phyloP scores from a whole-genome alignment of 2,113 vertebrate species.

The Takifugu bimaculatus region DNA sequence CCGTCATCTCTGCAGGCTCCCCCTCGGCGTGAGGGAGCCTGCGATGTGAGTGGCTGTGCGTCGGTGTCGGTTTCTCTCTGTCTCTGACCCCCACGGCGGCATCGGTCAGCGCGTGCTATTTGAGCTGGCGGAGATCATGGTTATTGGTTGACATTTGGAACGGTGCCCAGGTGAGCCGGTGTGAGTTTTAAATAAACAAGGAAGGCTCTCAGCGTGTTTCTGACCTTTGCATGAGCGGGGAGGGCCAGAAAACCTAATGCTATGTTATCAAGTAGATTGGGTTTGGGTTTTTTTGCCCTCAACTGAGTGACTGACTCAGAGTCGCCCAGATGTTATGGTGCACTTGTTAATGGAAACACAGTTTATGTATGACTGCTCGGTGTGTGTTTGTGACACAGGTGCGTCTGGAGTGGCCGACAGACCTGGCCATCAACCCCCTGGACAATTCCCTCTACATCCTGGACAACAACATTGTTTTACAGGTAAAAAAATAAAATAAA shows the following conservation, averaged over 20 bases:
- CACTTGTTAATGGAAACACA: slow-evolving; percentile 3
- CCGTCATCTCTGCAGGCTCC: slow-evolving; percentile 12
- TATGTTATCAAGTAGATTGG: slow-evolving; percentile 67
- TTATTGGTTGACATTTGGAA: slow-evolving; percentile 75
- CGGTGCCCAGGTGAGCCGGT: slow-evolving; percentile 41
- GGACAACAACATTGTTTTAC: slow-evolving; percentile 97
- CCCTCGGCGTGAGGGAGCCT: slow-evolving; percentile 2
- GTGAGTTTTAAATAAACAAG: slow-evolving; percentile 67
- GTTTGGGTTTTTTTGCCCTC: slow-evolving; percentile 47
- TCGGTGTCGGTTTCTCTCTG: slow-evolving; percentile 28
- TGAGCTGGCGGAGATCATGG: slow-evolving; percentile 57
- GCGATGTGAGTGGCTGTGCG: slow-evolving; percentile 23
- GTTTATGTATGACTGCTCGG: neutral
- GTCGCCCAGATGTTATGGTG: slow-evolving; percentile 19
- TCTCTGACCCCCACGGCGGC: slow-evolving; percentile 51
- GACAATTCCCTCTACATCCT: slow-evolving; percentile 96
- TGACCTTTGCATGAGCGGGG: slow-evolving; percentile 68
- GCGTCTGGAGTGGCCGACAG: slow-evolving; percentile 94
- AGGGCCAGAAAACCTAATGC: slow-evolving; percentile 64
- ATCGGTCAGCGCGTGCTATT: slow-evolving; percentile 54
- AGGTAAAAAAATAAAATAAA: slow-evolving; percentile 56
- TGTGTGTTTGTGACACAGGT: slow-evolving; percentile 74
- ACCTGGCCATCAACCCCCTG: slow-evolving; percentile 91
- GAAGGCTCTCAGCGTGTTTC: slow-evolving; percentile 56
- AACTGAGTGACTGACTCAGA: slow-evolving; percentile 25